Conservation (phyloP, 2,888 invertebrate genomes). For the Caenorhabditis parvicauda region DNA sequence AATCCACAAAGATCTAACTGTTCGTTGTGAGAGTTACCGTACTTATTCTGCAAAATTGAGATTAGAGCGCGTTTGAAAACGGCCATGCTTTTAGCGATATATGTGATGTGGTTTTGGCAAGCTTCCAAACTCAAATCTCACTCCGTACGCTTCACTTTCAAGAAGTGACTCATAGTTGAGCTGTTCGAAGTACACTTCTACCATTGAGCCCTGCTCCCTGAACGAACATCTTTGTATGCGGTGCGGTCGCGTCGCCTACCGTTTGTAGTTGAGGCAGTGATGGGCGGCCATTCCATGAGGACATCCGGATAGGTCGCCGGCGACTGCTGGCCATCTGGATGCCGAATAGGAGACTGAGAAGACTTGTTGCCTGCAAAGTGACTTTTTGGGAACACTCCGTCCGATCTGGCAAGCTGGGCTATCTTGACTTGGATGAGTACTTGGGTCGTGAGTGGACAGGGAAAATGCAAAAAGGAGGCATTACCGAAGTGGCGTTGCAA, state of each 20-base stretch:
- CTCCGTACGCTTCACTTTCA: conserved; percentile 58
- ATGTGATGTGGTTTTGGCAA: too few species aligned
- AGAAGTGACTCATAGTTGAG: conserved; percentile 56
- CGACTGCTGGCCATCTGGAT: conserved; percentile 49
- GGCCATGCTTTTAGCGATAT: too few species aligned
- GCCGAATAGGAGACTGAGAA: conserved; percentile 55
- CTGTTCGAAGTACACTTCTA: conserved; percentile 59
- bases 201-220: conserved; percentile 39
- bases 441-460: neutral
- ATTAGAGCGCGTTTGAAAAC: too few species aligned
- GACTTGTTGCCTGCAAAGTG: conserved; percentile 47
- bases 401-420: too few species aligned
- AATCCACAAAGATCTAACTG: too few species aligned
- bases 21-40: too few species aligned
- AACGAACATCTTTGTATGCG: neutral
- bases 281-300: conserved; percentile 42
- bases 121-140: too few species aligned
- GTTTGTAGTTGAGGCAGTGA: conserved; percentile 50
- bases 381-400: too few species aligned
- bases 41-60: too few species aligned
- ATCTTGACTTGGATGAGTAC: too few species aligned
- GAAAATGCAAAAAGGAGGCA: neutral
- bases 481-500: too few species aligned
- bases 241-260: conserved; percentile 18
- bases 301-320: conserved; percentile 43